Evolutionary conservation across 2,113 vertebrate genomes (phyloP).

Genomic region (Scytalopus superciliaris): DNA sequence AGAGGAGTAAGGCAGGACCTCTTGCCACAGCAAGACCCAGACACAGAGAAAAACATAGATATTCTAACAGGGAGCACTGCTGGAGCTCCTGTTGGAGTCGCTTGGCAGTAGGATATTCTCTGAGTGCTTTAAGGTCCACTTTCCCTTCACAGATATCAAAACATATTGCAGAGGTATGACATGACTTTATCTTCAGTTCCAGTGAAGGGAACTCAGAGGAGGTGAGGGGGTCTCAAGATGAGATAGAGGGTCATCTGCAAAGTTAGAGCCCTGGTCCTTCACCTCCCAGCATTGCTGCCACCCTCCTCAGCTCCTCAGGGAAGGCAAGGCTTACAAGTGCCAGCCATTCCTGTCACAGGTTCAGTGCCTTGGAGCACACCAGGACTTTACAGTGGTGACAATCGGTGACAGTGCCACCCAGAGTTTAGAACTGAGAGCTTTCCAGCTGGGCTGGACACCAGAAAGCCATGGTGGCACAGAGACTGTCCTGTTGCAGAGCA

Average conservation of each 20-base stretch:
- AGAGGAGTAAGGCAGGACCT: background rate
- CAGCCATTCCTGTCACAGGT: fast-evolving
- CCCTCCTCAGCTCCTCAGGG: too few relatives aligned
- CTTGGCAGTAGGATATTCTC: background rate
- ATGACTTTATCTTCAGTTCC: background rate
- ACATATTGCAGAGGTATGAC: background rate
- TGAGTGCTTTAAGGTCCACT: background rate
- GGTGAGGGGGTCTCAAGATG: background rate
- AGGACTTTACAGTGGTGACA: background rate
- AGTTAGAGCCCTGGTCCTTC: background rate
- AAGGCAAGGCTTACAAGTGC: background rate
- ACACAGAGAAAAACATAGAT: fast-evolving
- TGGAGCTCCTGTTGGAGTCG: background rate
- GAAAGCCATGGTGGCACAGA: background rate
- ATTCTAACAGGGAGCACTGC: fast-evolving
- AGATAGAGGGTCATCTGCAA: background rate
- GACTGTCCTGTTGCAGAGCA: fast-evolving
- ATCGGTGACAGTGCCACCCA: fast-evolving
- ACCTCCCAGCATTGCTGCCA: too few relatives aligned
- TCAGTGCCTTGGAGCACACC: fast-evolving
- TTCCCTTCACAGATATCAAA: background rate
- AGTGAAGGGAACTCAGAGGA: background rate
- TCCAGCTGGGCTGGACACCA: background rate
- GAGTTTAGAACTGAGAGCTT: background rate
- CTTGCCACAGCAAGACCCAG: background rate